Conservation (phyloP, 2,113 vertebrate genomes). For the Climacteris rufus region DNA sequence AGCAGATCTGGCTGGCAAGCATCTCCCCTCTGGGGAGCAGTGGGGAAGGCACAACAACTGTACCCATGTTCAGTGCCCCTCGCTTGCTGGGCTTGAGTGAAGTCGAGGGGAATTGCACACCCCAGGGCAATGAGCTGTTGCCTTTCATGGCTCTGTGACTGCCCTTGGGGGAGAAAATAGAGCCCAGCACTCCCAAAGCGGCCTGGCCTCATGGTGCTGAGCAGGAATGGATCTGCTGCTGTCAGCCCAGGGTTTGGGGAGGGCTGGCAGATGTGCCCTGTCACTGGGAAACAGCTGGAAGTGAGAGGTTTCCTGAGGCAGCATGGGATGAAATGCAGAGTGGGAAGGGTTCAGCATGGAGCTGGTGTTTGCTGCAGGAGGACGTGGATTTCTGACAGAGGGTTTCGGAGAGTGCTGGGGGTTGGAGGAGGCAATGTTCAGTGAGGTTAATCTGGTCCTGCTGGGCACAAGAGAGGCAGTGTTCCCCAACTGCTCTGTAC, state of each 20-base stretch:
- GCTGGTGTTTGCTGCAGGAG: neutral
- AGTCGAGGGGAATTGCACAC: neutral
- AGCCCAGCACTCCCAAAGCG: neutral
- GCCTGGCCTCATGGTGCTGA: accelerated
- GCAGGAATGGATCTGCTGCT: neutral
- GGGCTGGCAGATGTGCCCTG: neutral
- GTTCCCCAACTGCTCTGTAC: neutral
- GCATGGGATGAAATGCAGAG: accelerated
- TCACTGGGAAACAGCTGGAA: neutral
- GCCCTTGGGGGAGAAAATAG: neutral
- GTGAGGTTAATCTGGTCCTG: neutral
- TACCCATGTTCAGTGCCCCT: neutral
- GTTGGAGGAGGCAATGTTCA: neutral
- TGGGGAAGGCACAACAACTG: neutral
- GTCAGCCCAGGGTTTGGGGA: accelerated
- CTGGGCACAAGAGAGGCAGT: neutral
- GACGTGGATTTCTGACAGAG: neutral
- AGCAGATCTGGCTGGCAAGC: neutral
- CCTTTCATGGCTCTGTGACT: neutral
- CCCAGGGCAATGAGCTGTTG: neutral
- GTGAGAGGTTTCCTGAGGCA: neutral
- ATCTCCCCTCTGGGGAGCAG: accelerated
- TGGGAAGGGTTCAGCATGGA: neutral
- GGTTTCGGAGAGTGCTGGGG: neutral
- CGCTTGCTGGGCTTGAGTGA: neutral